A percentile compares a stretch with the other conserved stretches of the same genome.
phyloP scores from a whole-genome alignment of 2,113 vertebrate species.

The Muscicapa adusta region DNA sequence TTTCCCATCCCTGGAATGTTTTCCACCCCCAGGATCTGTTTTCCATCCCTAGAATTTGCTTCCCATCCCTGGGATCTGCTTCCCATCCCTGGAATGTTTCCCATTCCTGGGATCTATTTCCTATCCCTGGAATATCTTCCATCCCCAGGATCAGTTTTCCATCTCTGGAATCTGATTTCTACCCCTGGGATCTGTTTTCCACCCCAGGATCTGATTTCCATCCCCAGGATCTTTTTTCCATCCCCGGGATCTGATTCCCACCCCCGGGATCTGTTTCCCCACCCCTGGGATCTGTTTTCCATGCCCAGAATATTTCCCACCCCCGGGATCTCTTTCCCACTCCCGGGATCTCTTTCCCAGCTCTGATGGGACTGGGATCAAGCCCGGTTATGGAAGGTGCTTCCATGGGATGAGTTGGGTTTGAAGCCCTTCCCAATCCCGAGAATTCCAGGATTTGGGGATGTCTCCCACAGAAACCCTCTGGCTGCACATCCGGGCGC shows the following conservation, averaged over 20 bases:
- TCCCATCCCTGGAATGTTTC: background rate
- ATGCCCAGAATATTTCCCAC: background rate
- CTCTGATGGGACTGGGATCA: accelerated
- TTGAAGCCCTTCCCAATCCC: accelerated
- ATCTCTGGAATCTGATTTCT: background rate
- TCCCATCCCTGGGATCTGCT: background rate
- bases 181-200: too few relatives aligned
- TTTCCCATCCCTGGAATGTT: too few relatives aligned
- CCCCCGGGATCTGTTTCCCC: accelerated
- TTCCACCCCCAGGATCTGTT: background rate
- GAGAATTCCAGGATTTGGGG: background rate
- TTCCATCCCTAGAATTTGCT: too few relatives aligned
- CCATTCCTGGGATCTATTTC: background rate
- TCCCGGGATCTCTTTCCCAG: background rate
- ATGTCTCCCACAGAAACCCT: conserved; percentile 70
- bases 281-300: background rate
- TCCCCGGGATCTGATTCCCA: too few relatives aligned
- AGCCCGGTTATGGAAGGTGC: accelerated
- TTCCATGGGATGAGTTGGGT: background rate
- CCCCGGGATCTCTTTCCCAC: too few relatives aligned
- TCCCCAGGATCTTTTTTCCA: too few relatives aligned
- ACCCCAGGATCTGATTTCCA: background rate
- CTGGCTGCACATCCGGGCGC: conserved; percentile 85
- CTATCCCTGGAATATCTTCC: too few relatives aligned
- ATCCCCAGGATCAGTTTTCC: too few relatives aligned